Conservation (phyloP, 2,888 invertebrate species). For the Clusia tigrina region DNA sequence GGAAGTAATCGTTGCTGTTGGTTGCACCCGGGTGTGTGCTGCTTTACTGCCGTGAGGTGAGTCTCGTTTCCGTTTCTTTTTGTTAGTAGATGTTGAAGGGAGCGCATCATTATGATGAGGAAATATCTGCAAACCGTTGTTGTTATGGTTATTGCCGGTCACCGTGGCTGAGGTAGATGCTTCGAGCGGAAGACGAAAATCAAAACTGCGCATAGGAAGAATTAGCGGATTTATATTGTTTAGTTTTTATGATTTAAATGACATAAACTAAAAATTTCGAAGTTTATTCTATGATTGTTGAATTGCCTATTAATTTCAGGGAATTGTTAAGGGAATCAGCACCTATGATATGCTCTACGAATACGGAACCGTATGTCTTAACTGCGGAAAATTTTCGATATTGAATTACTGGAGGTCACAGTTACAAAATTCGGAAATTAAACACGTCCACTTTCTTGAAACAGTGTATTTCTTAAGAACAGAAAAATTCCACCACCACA, state of each 20-base stretch:
- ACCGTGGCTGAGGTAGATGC: conserved; percentile 30
- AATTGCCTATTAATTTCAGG: too few species aligned
- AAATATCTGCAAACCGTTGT: conserved; percentile 33
- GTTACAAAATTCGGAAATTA: too few species aligned
- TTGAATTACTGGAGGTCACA: too few species aligned
- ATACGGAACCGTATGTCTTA: too few species aligned
- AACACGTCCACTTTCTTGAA: too few species aligned
- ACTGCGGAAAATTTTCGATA: too few species aligned
- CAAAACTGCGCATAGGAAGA: conserved; percentile 43
- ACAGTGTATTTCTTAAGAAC: too few species aligned
- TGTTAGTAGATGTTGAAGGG: conserved; percentile 43
- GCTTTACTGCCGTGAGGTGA: conserved; percentile 31
- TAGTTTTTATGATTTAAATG: not conserved
- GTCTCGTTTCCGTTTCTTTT: conserved; percentile 41
- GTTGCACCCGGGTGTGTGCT: conserved; percentile 29
- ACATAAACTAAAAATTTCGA: too few species aligned
- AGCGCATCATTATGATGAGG: conserved; percentile 38
- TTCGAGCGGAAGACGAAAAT: conserved; percentile 44
- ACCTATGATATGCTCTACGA: too few species aligned
- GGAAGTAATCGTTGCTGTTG: conserved; percentile 43
- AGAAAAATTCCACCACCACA: too few species aligned
- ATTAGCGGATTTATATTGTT: not conserved
- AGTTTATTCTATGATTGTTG: too few species aligned
- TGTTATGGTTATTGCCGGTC: conserved; percentile 22
- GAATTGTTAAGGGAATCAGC: too few species aligned